Conservation (phyloP, 2,888 invertebrate genomes). For the Mesochorus sp. region DNA sequence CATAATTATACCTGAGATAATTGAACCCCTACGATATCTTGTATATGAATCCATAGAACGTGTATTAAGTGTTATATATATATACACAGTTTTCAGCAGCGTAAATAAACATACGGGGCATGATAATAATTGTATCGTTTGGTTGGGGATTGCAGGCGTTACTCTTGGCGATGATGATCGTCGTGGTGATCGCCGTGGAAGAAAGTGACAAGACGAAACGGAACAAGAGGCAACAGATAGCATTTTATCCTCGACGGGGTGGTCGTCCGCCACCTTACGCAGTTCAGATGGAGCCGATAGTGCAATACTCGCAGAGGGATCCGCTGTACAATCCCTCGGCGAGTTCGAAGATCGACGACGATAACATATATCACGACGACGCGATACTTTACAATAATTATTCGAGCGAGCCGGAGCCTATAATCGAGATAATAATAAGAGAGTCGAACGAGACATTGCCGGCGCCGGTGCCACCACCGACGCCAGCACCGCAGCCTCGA, state of each 20-base stretch:
- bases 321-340: constrained; percentile 87
- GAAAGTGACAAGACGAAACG: constrained; percentile 70
- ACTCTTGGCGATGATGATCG: constrained; percentile 64
- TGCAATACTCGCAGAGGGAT: constrained; percentile 91
- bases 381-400: constrained; percentile 75
- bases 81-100: no score
- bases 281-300: constrained; percentile 91
- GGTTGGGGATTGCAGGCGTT: constrained; percentile 66
- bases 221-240: constrained; percentile 76
- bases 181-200: constrained; percentile 71
- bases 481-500: constrained; percentile 80
- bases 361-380: constrained; percentile 68
- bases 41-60: no score
- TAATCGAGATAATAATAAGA: constrained; percentile 95
- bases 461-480: constrained; percentile 84
- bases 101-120: no score
- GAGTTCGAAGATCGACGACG: constrained; percentile 83
- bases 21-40: no score
- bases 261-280: constrained; percentile 87
- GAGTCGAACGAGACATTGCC: constrained; percentile 93
- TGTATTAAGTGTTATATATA: no score
- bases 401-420: constrained; percentile 90
- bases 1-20: no score
- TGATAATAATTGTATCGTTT: not conserved
- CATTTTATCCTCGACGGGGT: constrained; percentile 72